Evolutionary conservation across 2,888 invertebrate species (phyloP), one percentile per base, ranked within the genome.

Genomic region (Agrenia bidenticulata): DNA sequence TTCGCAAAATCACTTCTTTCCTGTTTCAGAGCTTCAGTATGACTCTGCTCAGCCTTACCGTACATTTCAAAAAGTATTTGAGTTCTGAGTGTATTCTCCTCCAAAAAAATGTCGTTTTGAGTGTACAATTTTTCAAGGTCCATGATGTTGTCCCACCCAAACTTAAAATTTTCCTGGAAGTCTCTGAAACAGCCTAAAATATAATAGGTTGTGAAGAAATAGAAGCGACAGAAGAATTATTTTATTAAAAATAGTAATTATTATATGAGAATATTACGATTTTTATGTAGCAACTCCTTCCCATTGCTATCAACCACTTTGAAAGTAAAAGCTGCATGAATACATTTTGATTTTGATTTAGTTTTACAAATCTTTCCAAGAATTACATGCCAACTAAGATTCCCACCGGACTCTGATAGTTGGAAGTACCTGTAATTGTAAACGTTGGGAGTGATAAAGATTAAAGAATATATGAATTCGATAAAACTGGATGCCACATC

Each of bases 401-500:
- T 37, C 15, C 63, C 63, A 21, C 37, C 45, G 13, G 19, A 37
- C 21, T 49, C 50, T 9, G 39, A 57, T 15, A 63, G 21, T 2
- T 50, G 42, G 49, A 63, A 57, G 24, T 63, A 49, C 63, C 63
- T 63, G 23, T 21, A 45, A n/a, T n/a, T n/a, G n/a, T n/a, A n/a
- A n/a, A n/a, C n/a, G n/a, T n/a, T n/a, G n/a, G n/a, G n/a, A n/a
- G n/a, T n/a, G n/a, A n/a, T n/a, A n/a, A n/a, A n/a, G n/a, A n/a
- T n/a, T n/a, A n/a, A n/a, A n/a, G n/a, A n/a, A n/a, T n/a, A n/a
- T n/a, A n/a, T n/a, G n/a, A n/a, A n/a, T n/a, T n/a, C n/a, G n/a
- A n/a, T n/a, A n/a, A n/a, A n/a, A n/a, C n/a, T n/a, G n/a, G n/a
- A n/a, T n/a, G n/a, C n/a, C n/a, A n/a, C n/a, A n/a, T n/a, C n/a